Evolutionary conservation across 1,140 invertebrate species (phyloP).

Genomic region (Notospermus geniculatus): DNA sequence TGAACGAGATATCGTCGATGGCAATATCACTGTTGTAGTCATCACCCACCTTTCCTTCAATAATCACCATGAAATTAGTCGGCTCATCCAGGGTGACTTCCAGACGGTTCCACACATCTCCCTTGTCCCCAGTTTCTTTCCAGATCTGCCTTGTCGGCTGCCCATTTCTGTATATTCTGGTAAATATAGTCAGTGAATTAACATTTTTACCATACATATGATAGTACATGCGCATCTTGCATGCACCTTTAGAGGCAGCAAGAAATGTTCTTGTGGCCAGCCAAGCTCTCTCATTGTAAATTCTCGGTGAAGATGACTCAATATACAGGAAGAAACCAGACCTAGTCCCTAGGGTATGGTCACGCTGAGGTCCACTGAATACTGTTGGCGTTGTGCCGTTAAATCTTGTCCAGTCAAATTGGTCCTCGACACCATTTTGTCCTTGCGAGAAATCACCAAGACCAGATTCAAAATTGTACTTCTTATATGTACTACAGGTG

Average conservation of each 20-base stretch:
- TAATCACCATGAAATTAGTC: background rate
- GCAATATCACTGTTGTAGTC: constrained; percentile 3
- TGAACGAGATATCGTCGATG: background rate
- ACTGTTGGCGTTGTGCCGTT: constrained; percentile 53
- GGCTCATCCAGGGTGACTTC: background rate
- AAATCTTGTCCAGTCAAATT: constrained; percentile 72
- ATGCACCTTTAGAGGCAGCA: constrained; percentile 7
- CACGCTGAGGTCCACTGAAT: constrained; percentile 32
- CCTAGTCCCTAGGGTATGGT: constrained; percentile 36
- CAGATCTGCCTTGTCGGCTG: constrained; percentile 31
- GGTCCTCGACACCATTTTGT: constrained; percentile 53
- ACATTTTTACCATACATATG: constrained; percentile 50
- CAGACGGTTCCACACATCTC: background rate
- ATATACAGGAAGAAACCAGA: constrained; percentile 49
- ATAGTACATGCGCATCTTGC: constrained; percentile 38
- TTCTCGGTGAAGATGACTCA: constrained; percentile 47
- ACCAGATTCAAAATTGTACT: constrained; percentile 34
- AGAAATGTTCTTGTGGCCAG: constrained; percentile 11
- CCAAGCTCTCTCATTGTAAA: constrained; percentile 47
- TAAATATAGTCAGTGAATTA: constrained; percentile 37
- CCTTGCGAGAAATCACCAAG: constrained; percentile 28
- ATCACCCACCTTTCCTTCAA: constrained; percentile 4
- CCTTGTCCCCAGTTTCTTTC: background rate
- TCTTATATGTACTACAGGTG: constrained; percentile 24
- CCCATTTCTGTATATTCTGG: constrained; percentile 35